phyloP scores from a whole-genome alignment of 2,113 vertebrate species.

The Microcebus griseorufus region DNA sequence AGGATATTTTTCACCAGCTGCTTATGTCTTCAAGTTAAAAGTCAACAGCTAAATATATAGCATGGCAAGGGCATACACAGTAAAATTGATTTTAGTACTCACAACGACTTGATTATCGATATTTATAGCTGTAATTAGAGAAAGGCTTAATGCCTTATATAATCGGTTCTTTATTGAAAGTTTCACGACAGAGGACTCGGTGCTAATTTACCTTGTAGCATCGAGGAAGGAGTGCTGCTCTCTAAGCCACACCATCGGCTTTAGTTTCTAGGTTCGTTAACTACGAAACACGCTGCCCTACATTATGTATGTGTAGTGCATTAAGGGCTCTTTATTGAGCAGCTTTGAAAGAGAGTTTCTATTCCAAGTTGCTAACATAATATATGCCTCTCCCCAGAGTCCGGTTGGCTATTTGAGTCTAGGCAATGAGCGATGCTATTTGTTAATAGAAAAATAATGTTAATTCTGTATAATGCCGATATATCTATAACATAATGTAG shows the following conservation, averaged over 20 bases:
- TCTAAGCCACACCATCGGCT: constrained; percentile 21
- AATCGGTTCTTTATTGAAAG: constrained; percentile 76
- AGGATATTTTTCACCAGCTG: constrained; percentile 76
- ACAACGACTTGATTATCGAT: constrained; percentile 72
- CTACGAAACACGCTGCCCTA: constrained; percentile 50
- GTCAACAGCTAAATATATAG: constrained; percentile 73
- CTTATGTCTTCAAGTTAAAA: constrained; percentile 79
- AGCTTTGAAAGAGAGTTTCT: constrained; percentile 71
- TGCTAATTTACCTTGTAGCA: constrained; percentile 72
- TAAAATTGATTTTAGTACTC: constrained; percentile 68
- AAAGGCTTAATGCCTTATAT: constrained; percentile 74
- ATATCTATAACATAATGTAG: background rate
- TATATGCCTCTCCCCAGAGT: constrained; percentile 45
- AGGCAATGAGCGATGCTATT: constrained; percentile 57
- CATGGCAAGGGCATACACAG: constrained; percentile 60
- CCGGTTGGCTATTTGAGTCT: constrained; percentile 43
- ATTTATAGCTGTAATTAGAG: constrained; percentile 79
- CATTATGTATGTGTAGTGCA: background rate
- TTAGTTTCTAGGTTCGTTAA: constrained; percentile 73
- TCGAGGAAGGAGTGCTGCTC: constrained; percentile 29
- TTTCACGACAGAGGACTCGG: constrained; percentile 65
- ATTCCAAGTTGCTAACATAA: constrained; percentile 68
- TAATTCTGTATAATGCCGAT: constrained; percentile 31
- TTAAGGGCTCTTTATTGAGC: constrained; percentile 67
- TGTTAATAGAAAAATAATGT: constrained; percentile 61